Base-by-base conservation (phyloP, 2,888 invertebrate genomes). In the Alsophila aescularia region DNA sequence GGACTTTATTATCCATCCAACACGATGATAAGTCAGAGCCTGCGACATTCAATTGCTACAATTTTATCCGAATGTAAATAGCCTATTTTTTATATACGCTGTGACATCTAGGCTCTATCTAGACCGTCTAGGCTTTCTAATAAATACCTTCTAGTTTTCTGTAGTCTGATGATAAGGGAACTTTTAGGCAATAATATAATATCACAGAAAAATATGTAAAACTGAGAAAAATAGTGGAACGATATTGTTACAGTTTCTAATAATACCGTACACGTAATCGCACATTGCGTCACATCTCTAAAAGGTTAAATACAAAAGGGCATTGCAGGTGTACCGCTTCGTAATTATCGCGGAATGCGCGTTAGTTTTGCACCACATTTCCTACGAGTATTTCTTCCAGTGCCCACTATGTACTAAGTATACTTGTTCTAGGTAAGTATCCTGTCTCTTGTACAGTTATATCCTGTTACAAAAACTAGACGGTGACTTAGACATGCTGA, bases 191-290 rank as follows among this genome's bases (percentile, higher is more conserved):
- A 3, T 21, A 6, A 3, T 6, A 6, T 21, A 21, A 21, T 5
- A 21, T 21, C 21, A 21, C 21, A 27, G 1, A n/a, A n/a, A 29
- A 29, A 29, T 27, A 9, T 27, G 27, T 27, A 10, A 24, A 2
- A 24, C 24, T 29, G 29, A 29, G n/a, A 29, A 29, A 10, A 1
- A 10, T 29, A 2, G 5, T 5, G 24, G 8, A 10, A 29, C 9
- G 10, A 29, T 40, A 15, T 41, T 50, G 36, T 31, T 47, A 41
- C 45, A 42, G 47, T 51, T 51, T 42, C 32, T 34, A 43, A 79
- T 62, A 77, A 73, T 72, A 76, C 56, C 63, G 62, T 21, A 39
- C 12, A 15, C 37, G 40, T 35, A 41, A 55, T 34, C 2, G n/a
- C n/a, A n/a, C 29, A 47, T 56, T 56, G 35, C 50, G 16, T 56